phyloP scores from a whole-genome alignment of 2,888 invertebrate genomes.

The Drosophila merina region DNA sequence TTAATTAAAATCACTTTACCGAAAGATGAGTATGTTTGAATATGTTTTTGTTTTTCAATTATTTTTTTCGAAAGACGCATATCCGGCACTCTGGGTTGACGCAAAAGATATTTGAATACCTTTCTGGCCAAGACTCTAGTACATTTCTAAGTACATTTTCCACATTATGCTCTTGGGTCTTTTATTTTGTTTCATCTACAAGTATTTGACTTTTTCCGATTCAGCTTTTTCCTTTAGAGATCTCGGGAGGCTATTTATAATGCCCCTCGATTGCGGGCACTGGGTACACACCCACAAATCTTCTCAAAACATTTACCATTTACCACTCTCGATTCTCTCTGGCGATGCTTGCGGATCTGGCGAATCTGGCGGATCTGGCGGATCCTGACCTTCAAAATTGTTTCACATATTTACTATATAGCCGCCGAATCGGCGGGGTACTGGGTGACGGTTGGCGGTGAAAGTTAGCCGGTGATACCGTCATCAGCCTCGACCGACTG shows the following conservation, averaged over 20 bases:
- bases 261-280: constrained; percentile 36
- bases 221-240: constrained; percentile 14
- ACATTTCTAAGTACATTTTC: constrained; percentile 31
- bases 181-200: constrained; percentile 10
- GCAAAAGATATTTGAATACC: constrained; percentile 22
- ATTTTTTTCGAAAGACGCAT: constrained; percentile 46
- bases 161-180: constrained; percentile 1
- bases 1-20: constrained; percentile 13
- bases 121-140: background rate
- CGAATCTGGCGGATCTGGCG: constrained; percentile 3
- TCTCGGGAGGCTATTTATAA: constrained; percentile 37
- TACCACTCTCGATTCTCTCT: constrained; percentile 7
- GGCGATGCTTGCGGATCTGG: too few species aligned
- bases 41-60: constrained; percentile 9
- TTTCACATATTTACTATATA: constrained; percentile 14
- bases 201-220: constrained; percentile 5
- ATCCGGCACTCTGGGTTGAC: constrained; percentile 62
- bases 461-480: constrained; percentile 35
- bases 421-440: background rate
- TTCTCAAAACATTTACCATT: constrained; percentile 1
- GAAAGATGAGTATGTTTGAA: constrained; percentile 6
- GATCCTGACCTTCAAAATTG: constrained; percentile 68
- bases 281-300: constrained; percentile 46
- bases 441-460: constrained; percentile 35
- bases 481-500: constrained; percentile 22